Evolutionary conservation across 2,113 vertebrate genomes (phyloP).

Genomic region (Tenrec ecaudatus): DNA sequence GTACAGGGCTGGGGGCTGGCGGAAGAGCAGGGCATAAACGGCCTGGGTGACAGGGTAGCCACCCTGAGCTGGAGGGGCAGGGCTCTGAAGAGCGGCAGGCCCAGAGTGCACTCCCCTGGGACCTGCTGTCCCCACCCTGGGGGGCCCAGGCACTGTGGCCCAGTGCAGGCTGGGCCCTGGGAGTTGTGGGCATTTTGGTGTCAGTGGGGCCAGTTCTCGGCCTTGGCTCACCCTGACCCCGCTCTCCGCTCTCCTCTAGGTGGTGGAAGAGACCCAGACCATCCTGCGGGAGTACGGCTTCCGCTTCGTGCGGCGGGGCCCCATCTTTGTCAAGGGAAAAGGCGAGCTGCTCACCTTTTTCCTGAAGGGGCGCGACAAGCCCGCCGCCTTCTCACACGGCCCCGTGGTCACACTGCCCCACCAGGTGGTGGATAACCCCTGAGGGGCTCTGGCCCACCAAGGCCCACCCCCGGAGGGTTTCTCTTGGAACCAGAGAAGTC

Average conservation of each 20-base stretch:
- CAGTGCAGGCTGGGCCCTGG: background rate
- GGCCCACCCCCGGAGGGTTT: background rate
- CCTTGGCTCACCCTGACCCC: background rate
- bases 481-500: conserved; percentile 1
- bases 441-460: conserved; percentile 51
- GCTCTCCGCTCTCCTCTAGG: conserved; percentile 82
- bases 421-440: conserved; percentile 95
- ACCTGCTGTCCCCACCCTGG: background rate
- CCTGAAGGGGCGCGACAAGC: conserved; percentile 95
- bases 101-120: too few relatives aligned
- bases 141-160: too few relatives aligned
- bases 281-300: conserved; percentile 96
- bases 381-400: conserved; percentile 91
- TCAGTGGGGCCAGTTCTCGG: rapidly evolving
- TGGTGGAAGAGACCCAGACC: conserved; percentile 96
- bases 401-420: conserved; percentile 95
- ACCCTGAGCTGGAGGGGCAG: too few relatives aligned
- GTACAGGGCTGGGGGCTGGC: background rate
- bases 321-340: conserved; percentile 96
- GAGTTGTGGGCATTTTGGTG: rapidly evolving
- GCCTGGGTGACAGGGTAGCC: background rate
- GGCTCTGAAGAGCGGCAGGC: background rate
- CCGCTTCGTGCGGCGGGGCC: conserved; percentile 95
- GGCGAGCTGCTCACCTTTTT: conserved; percentile 97
- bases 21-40: background rate